Evolutionary conservation across 2,888 invertebrate genomes (phyloP), one percentile per base, ranked within the genome.

Genomic region (Acheta domesticus): DNA sequence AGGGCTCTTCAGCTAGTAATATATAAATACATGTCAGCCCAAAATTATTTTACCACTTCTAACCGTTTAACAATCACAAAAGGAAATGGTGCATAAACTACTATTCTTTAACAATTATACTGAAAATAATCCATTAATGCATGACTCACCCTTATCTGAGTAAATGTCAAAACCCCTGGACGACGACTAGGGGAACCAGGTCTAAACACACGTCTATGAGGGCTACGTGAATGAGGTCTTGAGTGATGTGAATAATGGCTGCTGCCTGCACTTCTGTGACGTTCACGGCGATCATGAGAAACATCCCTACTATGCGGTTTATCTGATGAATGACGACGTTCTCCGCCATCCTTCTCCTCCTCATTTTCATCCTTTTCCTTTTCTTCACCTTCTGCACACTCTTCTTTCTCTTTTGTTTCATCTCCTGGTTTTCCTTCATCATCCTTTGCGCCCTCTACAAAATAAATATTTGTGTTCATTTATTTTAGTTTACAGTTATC

Each of bases 91-190:
- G 36, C 11, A 36, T 36, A 36, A 36, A 36, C 36, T 36, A 36
- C 36, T 8, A 5, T 36, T 36, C 36, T 36, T 5, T 36, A 36
- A 36, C 11, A 36, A 36, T 36, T 8, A 36, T 8, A 5, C 36
- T 36, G 4, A 36, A 8, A 36, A 36, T 36, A 0, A 36, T 75
- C 36, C 14, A 36, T 12, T 16, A 14, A 16, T 75, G 8, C 16
- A 36, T 78, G 82, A 85, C 87, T 88, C 86, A 92, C 94, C 87
- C 93, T 92, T 84, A 95, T 95, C 87, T 94, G 94, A 78, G 93
- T 92, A 86, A 94, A 94, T 1, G 94, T 93, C 21, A 95, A 87
- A 78, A 94, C 91, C 84, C 93, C 93, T 82, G 89, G 87, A 80
- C 88, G 88, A 81, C 85, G 85, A 82, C 85, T 86, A 75, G 85